Evolutionary conservation across 2,888 invertebrate species (phyloP).

Genomic region (Drosophila neotestacea): DNA sequence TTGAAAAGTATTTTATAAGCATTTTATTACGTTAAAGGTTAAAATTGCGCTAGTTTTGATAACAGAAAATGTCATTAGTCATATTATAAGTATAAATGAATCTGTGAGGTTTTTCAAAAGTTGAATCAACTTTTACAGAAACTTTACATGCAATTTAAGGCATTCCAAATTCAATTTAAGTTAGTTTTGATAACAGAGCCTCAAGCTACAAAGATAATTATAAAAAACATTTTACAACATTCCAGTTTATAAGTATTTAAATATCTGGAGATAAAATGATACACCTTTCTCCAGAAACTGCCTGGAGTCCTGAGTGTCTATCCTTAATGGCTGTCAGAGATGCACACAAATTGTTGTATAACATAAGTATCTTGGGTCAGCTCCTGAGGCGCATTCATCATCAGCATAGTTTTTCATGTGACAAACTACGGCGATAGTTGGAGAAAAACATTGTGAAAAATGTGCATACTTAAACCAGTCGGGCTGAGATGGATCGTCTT

Average conservation of each 20-base stretch:
- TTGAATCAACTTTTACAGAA: background rate
- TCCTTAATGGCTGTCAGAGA: conserved; percentile 25
- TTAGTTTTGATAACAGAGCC: background rate
- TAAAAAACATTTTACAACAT: too few species aligned
- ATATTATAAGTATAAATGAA: conserved; percentile 8
- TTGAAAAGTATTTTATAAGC: too few species aligned
- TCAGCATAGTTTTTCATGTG: conserved; percentile 20
- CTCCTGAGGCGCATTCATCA: conserved; percentile 39
- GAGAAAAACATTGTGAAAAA: conserved; percentile 27
- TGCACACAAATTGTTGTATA: conserved; percentile 36
- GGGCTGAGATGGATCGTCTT: conserved; percentile 38
- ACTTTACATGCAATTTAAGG: background rate
- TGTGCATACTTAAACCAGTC: conserved; percentile 23
- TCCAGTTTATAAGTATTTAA: background rate
- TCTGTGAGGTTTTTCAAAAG: background rate
- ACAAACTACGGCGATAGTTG: conserved; percentile 18
- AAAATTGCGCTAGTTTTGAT: too few species aligned
- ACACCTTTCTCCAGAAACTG: conserved; percentile 1
- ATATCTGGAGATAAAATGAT: background rate
- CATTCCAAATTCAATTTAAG: background rate
- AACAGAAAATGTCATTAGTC: too few species aligned
- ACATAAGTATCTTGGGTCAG: conserved; percentile 19
- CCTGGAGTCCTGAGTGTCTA: conserved; percentile 4
- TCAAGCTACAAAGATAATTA: too few species aligned
- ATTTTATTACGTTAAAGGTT: too few species aligned